These are phyloP conservation scores for Polydrusus pterygomalis DNA, from an alignment of 2,888 invertebrate species.

Conservation along the genomic window DNA sequence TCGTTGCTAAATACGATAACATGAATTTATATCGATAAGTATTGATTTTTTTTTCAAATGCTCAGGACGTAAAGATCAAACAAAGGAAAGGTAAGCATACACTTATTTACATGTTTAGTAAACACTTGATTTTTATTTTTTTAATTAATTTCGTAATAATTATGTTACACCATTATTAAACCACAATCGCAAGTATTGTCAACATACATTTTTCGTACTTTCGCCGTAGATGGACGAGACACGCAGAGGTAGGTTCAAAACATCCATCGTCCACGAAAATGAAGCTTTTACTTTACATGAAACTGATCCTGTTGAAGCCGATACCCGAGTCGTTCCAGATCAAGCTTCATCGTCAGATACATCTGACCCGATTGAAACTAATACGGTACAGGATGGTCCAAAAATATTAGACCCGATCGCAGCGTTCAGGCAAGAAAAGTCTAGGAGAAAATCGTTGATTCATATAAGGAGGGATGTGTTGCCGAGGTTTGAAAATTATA, in stretches of 20 bases:
- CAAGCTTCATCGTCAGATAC: no score
- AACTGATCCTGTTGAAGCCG: not conserved
- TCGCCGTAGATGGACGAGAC: not conserved
- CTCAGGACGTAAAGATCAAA: no score
- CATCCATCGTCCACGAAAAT: constrained; percentile 6
- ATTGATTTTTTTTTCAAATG: no score
- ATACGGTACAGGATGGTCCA: not conserved
- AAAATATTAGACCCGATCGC: not conserved
- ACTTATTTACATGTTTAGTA: no score
- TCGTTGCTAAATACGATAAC: no score
- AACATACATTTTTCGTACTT: not conserved
- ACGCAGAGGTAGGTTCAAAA: not conserved
- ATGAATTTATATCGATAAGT: no score
- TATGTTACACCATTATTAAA: no score
- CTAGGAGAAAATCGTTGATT: constrained; percentile 59
- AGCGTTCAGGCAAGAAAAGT: constrained; percentile 8
- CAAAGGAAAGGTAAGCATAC: no score
- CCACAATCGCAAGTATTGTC: no score
- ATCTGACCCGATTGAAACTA: not conserved
- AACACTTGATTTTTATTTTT: not conserved
- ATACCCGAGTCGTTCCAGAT: not conserved
- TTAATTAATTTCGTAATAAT: not conserved
- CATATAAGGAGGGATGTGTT: constrained; percentile 85
- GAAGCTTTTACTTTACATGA: not conserved
- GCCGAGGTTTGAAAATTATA: constrained; percentile 88